Percentiles rank a stretch among this genome's conserved stretches.
phyloP scores from a whole-genome alignment of 2,888 invertebrate genomes.

The Drosophila mimica region DNA sequence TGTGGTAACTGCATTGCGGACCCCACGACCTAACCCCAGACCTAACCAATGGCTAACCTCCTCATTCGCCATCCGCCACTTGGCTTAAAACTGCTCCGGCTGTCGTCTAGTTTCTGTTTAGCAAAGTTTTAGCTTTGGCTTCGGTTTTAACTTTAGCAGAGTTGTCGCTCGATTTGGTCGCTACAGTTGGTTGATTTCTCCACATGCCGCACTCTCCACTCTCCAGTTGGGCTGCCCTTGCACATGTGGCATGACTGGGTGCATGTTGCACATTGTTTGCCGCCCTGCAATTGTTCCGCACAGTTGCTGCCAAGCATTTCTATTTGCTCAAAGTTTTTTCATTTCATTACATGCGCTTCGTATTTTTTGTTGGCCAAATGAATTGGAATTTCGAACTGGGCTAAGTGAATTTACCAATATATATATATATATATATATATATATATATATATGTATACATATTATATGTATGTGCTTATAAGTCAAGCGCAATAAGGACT shows the following conservation, averaged over 20 bases:
- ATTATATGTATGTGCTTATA: background rate
- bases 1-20: slow-evolving; percentile 64
- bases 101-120: slow-evolving; percentile 45
- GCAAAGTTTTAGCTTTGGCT: slow-evolving; percentile 51
- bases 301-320: slow-evolving; percentile 57
- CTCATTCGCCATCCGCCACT: background rate
- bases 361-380: slow-evolving; percentile 55
- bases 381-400: slow-evolving; percentile 58
- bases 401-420: slow-evolving; percentile 56
- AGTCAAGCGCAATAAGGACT: background rate
- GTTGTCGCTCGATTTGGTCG: slow-evolving; percentile 70
- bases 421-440: background rate
- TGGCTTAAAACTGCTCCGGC: background rate
- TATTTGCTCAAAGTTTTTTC: slow-evolving; percentile 59
- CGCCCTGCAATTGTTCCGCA: slow-evolving; percentile 77
- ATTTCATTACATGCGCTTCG: slow-evolving; percentile 36
- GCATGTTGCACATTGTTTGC: slow-evolving; percentile 72
- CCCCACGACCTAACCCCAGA: slow-evolving; percentile 54
- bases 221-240: slow-evolving; percentile 9
- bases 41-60: slow-evolving; percentile 5
- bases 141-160: slow-evolving; percentile 46
- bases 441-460: background rate
- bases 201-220: background rate
- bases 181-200: slow-evolving; percentile 52
- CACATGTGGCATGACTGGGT: slow-evolving; percentile 17